Evolutionary conservation across 2,797 vertebrate genomes (phyloP).

Genomic region (Neopelma chrysocephalum): DNA sequence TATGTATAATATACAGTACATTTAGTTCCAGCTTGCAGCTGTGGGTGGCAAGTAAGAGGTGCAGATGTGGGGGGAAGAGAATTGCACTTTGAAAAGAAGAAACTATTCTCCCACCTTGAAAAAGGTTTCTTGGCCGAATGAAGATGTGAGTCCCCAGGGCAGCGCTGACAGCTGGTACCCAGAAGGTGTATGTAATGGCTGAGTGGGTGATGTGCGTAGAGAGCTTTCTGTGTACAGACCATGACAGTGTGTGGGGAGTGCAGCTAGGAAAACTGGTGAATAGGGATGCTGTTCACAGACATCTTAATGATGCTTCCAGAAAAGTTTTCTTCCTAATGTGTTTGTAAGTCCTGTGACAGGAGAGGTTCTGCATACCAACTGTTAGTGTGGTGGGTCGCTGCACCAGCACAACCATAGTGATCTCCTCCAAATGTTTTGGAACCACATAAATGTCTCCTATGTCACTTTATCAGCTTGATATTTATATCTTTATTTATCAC

Average conservation of each 20-base stretch:
- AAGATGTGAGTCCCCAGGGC: neutral
- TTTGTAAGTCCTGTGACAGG: neutral
- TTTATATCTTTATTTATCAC: neutral
- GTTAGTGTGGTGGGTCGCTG: neutral
- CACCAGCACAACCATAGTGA: neutral
- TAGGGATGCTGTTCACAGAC: neutral
- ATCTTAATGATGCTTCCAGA: neutral
- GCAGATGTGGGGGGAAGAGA: slow-evolving; percentile 15
- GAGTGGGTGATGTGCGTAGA: neutral
- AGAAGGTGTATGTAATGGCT: neutral
- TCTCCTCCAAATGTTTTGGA: neutral
- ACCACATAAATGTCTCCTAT: accelerated
- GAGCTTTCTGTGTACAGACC: neutral
- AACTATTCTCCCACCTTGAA: neutral
- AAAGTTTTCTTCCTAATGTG: neutral
- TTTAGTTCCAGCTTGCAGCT: slow-evolving; percentile 57
- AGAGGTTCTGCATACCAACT: neutral
- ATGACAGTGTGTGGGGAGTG: neutral
- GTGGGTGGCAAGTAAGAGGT: slow-evolving; percentile 32
- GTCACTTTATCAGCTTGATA: neutral
- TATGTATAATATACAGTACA: slow-evolving; percentile 50
- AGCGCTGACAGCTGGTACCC: neutral
- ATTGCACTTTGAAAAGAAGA: neutral
- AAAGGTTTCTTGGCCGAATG: neutral
- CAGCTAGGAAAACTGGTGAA: neutral